phyloP scores from a whole-genome alignment of 2,113 vertebrate species.

The Pitta sordida region DNA sequence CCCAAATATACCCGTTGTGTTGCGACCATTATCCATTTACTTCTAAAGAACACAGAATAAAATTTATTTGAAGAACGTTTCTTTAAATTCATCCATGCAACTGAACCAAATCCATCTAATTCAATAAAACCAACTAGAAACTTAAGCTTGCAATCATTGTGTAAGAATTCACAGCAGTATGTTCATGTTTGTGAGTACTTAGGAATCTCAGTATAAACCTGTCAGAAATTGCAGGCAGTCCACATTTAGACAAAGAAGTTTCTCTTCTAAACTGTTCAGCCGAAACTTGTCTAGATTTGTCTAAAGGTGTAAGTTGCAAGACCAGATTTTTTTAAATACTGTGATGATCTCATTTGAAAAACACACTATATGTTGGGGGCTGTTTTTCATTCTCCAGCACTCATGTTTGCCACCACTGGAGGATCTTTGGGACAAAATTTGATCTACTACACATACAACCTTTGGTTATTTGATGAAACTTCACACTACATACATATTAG shows the following conservation, averaged over 20 bases:
- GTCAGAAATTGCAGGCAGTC: background rate
- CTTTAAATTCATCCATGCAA: background rate
- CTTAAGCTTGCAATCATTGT: background rate
- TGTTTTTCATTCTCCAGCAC: background rate
- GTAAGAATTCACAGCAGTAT: background rate
- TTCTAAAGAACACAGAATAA: background rate
- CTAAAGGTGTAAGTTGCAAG: constrained; percentile 17
- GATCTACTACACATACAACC: background rate
- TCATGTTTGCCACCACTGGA: background rate
- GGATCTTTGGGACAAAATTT: background rate
- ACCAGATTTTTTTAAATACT: constrained; percentile 14
- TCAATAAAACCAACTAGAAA: background rate
- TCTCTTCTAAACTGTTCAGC: background rate
- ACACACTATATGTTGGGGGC: background rate
- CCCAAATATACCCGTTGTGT: background rate
- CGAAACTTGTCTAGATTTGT: constrained; percentile 37
- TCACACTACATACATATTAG: background rate
- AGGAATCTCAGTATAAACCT: background rate
- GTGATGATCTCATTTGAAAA: constrained; percentile 42
- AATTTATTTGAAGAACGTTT: background rate
- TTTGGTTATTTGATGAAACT: background rate
- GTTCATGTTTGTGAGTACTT: background rate
- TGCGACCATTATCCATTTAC: background rate
- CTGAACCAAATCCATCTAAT: background rate
- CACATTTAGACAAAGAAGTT: background rate